Evolutionary conservation across 2,797 vertebrate species (phyloP).

Genomic region (Passerculus sandwichensis): DNA sequence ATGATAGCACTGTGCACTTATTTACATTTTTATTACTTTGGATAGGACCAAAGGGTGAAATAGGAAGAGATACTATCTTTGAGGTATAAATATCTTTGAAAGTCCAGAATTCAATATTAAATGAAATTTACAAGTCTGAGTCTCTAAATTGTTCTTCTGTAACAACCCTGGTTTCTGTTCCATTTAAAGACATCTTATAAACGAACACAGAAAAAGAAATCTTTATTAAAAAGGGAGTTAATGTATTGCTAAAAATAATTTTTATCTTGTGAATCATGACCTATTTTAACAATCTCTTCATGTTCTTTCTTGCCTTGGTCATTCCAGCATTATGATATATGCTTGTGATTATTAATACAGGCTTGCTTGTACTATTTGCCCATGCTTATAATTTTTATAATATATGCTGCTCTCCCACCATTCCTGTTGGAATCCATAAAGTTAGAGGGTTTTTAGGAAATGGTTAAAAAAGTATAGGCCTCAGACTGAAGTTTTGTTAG

Average conservation of each 20-base stretch:
- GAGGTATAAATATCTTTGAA: background rate
- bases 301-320: background rate
- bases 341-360: background rate
- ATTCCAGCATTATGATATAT: background rate
- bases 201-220: background rate
- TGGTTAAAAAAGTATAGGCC: no score
- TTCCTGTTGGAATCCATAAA: no score
- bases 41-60: conserved; percentile 14
- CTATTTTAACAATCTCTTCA: background rate
- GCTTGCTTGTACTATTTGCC: background rate
- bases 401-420: background rate
- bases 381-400: background rate
- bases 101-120: conserved; percentile 32
- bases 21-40: conserved; percentile 69
- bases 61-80: background rate
- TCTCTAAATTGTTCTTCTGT: background rate
- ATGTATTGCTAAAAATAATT: background rate
- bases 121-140: background rate
- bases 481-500: no score
- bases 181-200: background rate
- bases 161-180: background rate
- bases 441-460: no score
- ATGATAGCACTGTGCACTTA: conserved; percentile 1
- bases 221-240: background rate
- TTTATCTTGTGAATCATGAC: background rate